phyloP scores from a whole-genome alignment of 2,797 vertebrate species.

The Myotis findleyi region DNA sequence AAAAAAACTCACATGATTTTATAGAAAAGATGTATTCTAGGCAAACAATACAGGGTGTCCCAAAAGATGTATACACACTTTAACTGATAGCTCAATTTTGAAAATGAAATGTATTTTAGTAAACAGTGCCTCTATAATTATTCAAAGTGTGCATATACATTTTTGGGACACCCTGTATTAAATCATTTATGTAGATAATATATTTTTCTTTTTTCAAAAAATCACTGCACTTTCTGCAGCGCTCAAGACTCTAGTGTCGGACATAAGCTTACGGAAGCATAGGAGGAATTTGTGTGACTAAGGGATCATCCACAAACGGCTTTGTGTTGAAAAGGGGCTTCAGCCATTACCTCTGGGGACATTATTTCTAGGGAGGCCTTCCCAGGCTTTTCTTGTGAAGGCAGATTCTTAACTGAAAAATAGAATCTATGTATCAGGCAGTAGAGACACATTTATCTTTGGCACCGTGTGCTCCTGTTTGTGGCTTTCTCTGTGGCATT shows the following conservation, averaged over 20 bases:
- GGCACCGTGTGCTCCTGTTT: conserved; percentile 31
- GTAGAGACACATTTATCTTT: conserved; percentile 45
- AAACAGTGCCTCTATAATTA: too few relatives aligned
- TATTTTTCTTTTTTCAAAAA: conserved; percentile 36
- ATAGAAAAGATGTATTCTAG: not conserved
- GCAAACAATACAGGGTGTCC: not conserved
- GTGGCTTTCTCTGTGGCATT: conserved; percentile 27
- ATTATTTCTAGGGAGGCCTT: conserved; percentile 66
- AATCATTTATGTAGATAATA: not conserved
- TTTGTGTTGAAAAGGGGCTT: conserved; percentile 60
- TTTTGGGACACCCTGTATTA: too few relatives aligned
- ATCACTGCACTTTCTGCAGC: not conserved
- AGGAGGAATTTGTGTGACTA: conserved; percentile 24
- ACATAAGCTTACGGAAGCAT: not conserved
- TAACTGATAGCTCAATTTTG: too few relatives aligned
- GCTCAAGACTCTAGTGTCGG: not conserved
- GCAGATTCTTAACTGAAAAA: conserved; percentile 66
- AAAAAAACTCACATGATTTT: not conserved
- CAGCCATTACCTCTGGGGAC: conserved; percentile 65
- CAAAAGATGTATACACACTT: too few relatives aligned
- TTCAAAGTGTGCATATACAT: too few relatives aligned
- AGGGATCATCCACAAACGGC: conserved; percentile 59
- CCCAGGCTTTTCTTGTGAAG: conserved; percentile 61
- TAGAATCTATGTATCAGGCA: conserved; percentile 35
- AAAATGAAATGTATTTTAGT: too few relatives aligned